Conservation (phyloP, 1,140 invertebrate species). For the Luehdorfia chinensis region DNA sequence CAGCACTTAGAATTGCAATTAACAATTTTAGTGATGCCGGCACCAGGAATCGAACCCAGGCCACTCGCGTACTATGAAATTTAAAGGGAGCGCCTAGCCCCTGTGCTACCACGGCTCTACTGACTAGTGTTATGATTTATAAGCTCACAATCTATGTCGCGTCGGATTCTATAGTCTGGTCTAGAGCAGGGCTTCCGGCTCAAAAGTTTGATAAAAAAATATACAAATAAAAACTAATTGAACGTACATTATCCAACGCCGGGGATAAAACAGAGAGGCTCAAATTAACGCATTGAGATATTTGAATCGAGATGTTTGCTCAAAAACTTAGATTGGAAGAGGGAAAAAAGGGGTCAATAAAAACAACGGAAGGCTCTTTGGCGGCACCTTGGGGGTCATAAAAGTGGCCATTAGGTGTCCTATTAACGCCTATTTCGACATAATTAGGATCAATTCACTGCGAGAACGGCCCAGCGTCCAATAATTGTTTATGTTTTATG, state of each 20-base stretch:
- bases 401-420: constrained; percentile 65
- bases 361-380: constrained; percentile 66
- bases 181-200: no score
- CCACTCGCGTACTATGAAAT: no score
- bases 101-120: no score
- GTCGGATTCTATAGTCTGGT: no score
- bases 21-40: no score
- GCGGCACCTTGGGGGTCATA: constrained; percentile 51
- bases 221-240: constrained; percentile 12
- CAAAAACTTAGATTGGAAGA: constrained; percentile 56
- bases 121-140: no score
- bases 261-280: constrained; percentile 34
- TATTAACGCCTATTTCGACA: constrained; percentile 74
- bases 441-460: constrained; percentile 68
- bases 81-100: no score
- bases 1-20: no score
- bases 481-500: constrained; percentile 61
- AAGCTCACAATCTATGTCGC: no score
- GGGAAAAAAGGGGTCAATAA: constrained; percentile 61
- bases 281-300: constrained; percentile 53
- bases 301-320: constrained; percentile 51
- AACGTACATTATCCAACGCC: constrained; percentile 22
- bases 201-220: no score
- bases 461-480: constrained; percentile 48
- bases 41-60: no score